A percentile compares a stretch with the other conserved stretches of the same genome.
Evolutionary conservation across 2,113 vertebrate species (phyloP).

Genomic region (Burhinus oedicnemus): DNA sequence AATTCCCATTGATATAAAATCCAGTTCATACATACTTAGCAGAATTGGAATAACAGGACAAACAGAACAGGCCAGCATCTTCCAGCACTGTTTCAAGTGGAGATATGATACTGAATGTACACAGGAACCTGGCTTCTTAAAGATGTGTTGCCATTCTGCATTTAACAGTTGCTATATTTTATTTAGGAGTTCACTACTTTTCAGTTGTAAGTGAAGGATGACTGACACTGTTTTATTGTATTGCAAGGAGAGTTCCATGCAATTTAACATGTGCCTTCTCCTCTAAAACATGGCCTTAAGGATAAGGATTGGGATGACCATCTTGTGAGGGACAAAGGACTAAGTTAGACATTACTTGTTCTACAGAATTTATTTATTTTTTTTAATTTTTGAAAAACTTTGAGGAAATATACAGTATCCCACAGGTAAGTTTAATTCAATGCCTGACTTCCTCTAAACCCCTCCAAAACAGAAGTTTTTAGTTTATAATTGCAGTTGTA

Average conservation of each 20-base stretch:
- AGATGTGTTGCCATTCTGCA: background rate
- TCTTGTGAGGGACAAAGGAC: background rate
- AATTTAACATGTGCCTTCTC: background rate
- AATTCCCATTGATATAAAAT: background rate
- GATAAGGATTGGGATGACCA: background rate
- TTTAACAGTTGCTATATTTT: background rate
- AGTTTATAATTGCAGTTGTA: background rate
- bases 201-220: background rate
- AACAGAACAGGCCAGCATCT: background rate
- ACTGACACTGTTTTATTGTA: background rate
- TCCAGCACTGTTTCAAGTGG: background rate
- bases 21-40: background rate
- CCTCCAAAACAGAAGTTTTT: background rate
- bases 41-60: background rate
- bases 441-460: background rate
- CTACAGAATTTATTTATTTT: background rate
- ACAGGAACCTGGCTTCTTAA: background rate
- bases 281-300: background rate
- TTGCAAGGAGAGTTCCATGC: background rate
- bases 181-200: background rate
- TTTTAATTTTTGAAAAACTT: background rate
- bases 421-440: background rate
- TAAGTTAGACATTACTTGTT: background rate
- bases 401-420: background rate
- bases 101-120: background rate